Percentiles rank a stretch among this genome's conserved stretches.
Evolutionary conservation across 2,113 vertebrate genomes (phyloP).

Genomic region (Columbina picui): DNA sequence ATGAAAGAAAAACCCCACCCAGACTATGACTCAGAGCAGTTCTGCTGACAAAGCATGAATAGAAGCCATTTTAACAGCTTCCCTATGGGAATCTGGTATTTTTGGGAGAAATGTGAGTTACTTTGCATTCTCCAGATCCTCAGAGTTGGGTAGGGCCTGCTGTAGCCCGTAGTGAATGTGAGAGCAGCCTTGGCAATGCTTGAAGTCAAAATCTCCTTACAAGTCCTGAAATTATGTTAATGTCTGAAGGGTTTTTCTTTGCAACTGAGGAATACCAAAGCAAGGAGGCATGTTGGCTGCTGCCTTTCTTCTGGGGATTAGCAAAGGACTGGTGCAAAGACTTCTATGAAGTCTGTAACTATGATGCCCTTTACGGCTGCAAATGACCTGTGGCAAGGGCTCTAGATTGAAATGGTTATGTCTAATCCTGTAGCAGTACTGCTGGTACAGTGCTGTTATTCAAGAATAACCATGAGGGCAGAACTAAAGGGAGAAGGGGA

Average conservation of each 20-base stretch:
- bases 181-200: not conserved
- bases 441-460: not conserved
- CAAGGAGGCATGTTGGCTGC: not conserved
- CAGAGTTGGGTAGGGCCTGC: not conserved
- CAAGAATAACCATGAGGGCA: not conserved
- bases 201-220: not conserved
- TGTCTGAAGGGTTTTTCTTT: not conserved
- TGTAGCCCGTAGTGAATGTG: not conserved
- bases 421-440: not conserved
- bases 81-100: not conserved
- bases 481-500: not conserved
- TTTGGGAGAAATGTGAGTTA: not conserved
- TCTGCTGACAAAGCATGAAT: not conserved
- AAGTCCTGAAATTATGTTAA: not conserved
- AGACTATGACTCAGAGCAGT: not conserved
- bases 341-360: not conserved
- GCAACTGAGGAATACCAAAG: not conserved
- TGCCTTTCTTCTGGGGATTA: not conserved
- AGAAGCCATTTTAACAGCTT: not conserved
- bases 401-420: accelerated
- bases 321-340: not conserved
- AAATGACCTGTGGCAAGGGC: not conserved
- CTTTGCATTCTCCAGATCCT: not conserved
- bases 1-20: not conserved
- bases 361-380: not conserved